Conservation (phyloP, 92 coral and sea anemone genomes). For the Palythoa grandis region DNA sequence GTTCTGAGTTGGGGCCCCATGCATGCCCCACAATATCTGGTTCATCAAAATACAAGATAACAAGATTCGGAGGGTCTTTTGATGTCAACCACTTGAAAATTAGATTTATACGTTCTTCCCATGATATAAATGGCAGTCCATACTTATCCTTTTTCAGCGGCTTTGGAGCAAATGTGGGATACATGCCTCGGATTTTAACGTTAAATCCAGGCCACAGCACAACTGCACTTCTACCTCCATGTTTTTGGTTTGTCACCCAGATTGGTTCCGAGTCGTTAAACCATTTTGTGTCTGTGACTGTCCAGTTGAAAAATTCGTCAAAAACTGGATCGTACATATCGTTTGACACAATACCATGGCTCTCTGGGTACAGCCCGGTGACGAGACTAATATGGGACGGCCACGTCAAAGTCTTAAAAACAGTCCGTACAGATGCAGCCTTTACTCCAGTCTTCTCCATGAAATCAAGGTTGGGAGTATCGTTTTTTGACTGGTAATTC, state of each 20-base stretch:
- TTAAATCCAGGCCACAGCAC: constrained; percentile 90
- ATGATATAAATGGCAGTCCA: constrained; percentile 67
- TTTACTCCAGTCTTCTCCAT: constrained; percentile 76
- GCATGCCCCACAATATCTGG: constrained; percentile 81
- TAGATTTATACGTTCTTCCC: constrained; percentile 63
- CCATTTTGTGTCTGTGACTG: constrained; percentile 85
- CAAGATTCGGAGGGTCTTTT: constrained; percentile 82
- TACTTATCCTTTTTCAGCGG: neutral
- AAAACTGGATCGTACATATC: constrained; percentile 87
- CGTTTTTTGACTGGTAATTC: constrained; percentile 80
- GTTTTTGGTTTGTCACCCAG: constrained; percentile 88
- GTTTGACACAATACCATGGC: constrained; percentile 87
- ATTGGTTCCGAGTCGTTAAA: constrained; percentile 87
- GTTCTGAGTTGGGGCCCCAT: constrained; percentile 64
- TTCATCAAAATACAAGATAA: constrained; percentile 81
- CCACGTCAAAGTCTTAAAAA: constrained; percentile 81
- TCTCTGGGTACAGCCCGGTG: constrained; percentile 92
- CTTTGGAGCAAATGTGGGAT: constrained; percentile 61
- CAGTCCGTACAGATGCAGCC: constrained; percentile 75
- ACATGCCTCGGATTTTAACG: constrained; percentile 64
- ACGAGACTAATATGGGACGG: constrained; percentile 84
- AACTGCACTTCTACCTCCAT: constrained; percentile 85
- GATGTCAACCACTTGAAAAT: constrained; percentile 69
- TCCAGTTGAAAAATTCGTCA: constrained; percentile 64
- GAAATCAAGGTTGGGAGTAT: constrained; percentile 81